Conservation (phyloP, 2,113 vertebrate species). For the Phrynosoma platyrhinos region DNA sequence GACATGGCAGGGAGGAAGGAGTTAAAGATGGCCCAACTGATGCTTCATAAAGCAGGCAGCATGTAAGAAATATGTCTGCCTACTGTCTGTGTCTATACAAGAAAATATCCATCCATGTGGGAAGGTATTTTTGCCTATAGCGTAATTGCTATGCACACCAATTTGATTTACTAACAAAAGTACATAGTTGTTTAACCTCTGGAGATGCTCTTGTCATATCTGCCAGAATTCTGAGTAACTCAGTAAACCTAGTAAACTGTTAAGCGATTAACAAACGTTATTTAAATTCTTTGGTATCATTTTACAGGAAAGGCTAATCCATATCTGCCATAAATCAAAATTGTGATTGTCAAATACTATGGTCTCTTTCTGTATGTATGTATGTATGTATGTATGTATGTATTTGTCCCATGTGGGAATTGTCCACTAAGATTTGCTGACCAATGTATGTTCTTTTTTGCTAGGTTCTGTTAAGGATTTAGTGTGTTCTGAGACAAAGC, state of each 20-base stretch:
- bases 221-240: not conserved
- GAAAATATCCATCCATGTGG: conserved; percentile 16
- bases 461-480: conserved; percentile 57
- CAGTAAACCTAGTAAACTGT: conserved; percentile 27
- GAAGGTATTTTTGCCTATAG: not conserved
- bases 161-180: not conserved
- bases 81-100: not conserved
- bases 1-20: conserved; percentile 32
- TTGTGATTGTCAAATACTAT: not conserved
- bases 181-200: not conserved
- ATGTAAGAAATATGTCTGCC: conserved; percentile 56
- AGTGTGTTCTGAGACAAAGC: conserved; percentile 44
- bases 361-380: not conserved
- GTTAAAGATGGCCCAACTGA: conserved; percentile 63
- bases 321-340: conserved; percentile 24
- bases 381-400: not conserved
- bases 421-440: conserved; percentile 35
- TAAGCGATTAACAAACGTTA: conserved; percentile 4
- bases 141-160: not conserved
- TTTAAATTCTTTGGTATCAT: not conserved
- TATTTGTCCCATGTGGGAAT: not conserved
- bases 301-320: conserved; percentile 16
- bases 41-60: conserved; percentile 60
- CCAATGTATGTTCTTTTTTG: conserved; percentile 44
- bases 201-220: not conserved